Base-by-base conservation (phyloP, 2,113 vertebrate genomes). In the Gadus chalcogrammus region DNA sequence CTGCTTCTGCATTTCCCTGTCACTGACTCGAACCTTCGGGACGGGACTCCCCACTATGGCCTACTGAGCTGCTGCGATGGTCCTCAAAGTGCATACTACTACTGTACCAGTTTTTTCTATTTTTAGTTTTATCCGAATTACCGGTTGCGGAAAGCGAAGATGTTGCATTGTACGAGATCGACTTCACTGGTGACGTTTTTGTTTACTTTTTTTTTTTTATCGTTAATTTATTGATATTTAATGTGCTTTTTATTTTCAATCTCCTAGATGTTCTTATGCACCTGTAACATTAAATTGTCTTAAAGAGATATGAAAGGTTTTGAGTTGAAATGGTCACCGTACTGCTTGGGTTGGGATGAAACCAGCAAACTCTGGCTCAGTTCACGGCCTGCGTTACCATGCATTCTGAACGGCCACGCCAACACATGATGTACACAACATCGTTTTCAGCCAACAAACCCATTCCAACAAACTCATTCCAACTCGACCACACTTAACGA, bases 141-240 rank as follows among this genome's bases (percentile, higher is more conserved):
- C 11, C 11, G 42, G 42, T 48, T 13, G 42, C 8, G 42, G 42
- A 48, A 48, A 48, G 42, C 42, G 42, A 48, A 48, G 42, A 59
- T 59, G 15, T 59, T 59, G 15, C 56, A 59, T 59, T 59, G 56
- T 17, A n/a, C n/a, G 56, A n/a, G 56, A 59, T 59, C n/a, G 56
- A 17, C n/a, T 59, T 17, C 56, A 17, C n/a, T 59, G 56, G 8
- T 17, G 16, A 59, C 18, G 5, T 22, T 18, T 60, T 61, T 20
- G n/a, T n/a, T n/a, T 3, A 18, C 2, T 5, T 22, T 22, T 9
- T 61, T 22, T 61, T 61, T 22, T 22, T 22, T 3, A 7, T 20
- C 6, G 4, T 89, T 89, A 83, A 91, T 91, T 91, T 91, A 90
- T 88, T 89, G 74, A 75, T 90, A 90, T 87, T 90, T 86, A 89